Evolutionary conservation across 1,140 invertebrate genomes (phyloP).

Genomic region (Saccostrea cuccullata): DNA sequence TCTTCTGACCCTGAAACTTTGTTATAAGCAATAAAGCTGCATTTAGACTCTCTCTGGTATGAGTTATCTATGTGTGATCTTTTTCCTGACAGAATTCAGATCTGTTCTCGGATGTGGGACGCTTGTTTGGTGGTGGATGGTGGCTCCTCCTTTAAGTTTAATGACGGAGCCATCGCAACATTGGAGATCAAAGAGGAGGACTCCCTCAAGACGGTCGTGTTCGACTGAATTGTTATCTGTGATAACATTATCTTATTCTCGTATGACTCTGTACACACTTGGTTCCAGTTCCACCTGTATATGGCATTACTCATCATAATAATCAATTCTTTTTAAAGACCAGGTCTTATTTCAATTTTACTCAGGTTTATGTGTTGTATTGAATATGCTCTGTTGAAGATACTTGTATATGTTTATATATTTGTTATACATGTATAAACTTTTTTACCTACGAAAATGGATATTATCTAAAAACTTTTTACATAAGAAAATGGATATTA

Average conservation of each 20-base stretch:
- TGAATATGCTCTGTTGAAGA: no score
- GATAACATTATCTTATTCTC: neutral
- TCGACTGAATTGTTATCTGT: constrained; percentile 61
- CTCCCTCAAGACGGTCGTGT: constrained; percentile 88
- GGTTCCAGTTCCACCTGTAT: neutral
- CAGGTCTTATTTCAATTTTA: no score
- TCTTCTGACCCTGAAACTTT: no score
- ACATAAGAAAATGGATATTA: no score
- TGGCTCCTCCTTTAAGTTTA: constrained; percentile 95
- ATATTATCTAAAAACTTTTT: no score
- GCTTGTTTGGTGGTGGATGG: constrained; percentile 98
- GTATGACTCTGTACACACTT: neutral
- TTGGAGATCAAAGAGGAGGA: constrained; percentile 92
- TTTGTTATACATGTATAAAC: no score
- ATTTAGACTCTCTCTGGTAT: neutral
- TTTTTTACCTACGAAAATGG: no score
- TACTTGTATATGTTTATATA: no score
- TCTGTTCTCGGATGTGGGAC: constrained; percentile 95
- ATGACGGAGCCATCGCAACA: constrained; percentile 92
- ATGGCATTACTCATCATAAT: neutral
- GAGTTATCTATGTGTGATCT: neutral
- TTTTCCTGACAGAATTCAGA: constrained; percentile 81
- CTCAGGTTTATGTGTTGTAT: no score
- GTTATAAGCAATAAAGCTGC: no score
- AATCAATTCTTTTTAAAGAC: no score